Conservation (phyloP, 2,113 vertebrate species). For the Atherinomorus stipes region DNA sequence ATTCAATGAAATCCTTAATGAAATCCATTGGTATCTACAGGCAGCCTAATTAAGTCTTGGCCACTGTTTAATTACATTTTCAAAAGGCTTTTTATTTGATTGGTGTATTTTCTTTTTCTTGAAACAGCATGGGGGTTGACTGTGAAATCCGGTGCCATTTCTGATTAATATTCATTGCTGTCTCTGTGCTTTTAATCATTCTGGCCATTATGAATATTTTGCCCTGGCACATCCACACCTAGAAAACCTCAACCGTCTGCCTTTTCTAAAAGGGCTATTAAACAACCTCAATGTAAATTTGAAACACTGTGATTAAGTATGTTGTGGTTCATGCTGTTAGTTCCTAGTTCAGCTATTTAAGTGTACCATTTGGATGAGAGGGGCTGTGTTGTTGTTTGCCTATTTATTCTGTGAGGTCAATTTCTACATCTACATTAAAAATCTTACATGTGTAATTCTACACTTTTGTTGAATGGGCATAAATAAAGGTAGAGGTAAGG, state of each 20-base stretch:
- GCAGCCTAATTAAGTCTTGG: constrained; percentile 72
- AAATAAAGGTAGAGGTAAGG: constrained; percentile 31
- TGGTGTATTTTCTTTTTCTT: constrained; percentile 60
- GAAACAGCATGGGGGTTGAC: constrained; percentile 26
- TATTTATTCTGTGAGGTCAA: constrained; percentile 22
- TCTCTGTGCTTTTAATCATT: constrained; percentile 67
- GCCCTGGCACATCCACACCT: constrained; percentile 64
- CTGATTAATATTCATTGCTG: constrained; percentile 71
- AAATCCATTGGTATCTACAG: constrained; percentile 71
- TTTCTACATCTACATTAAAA: constrained; percentile 22
- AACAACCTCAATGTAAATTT: constrained; percentile 52
- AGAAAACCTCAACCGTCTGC: constrained; percentile 39
- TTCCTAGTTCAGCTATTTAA: constrained; percentile 17
- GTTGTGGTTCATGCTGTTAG: constrained; percentile 27
- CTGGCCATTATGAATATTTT: constrained; percentile 66
- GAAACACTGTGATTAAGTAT: constrained; percentile 42
- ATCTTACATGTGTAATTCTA: constrained; percentile 36
- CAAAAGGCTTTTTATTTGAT: constrained; percentile 68
- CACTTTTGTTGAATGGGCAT: constrained; percentile 35
- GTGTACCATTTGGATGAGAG: constrained; percentile 6
- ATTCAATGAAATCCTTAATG: constrained; percentile 70
- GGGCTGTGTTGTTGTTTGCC: constrained; percentile 23
- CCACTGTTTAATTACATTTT: constrained; percentile 75
- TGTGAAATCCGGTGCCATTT: constrained; percentile 49
- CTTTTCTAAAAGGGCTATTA: constrained; percentile 46